Base-by-base conservation (phyloP, 2,113 vertebrate genomes). In the Elephas maximus region DNA sequence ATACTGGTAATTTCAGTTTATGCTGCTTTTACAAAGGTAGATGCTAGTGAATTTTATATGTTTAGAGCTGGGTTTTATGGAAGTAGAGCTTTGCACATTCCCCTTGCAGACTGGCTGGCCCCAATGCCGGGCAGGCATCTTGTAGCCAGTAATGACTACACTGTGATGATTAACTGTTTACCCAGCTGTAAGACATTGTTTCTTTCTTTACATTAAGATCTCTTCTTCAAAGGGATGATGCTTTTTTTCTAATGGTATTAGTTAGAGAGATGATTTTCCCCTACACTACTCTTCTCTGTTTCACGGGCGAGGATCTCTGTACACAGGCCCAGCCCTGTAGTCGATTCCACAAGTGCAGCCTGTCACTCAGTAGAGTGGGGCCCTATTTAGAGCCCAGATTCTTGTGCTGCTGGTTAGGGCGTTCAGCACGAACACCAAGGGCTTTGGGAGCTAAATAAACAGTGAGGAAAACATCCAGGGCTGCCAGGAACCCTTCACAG, bases 381-480 rank as follows among this genome's bases (percentile, higher is more conserved):
- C 15, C 53, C 53, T 57, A 14, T 57, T 57, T 57, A 57, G 53
- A 57, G 53, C 15, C 53, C 53, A 57, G 53, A 57, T 57, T 57
- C 53, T 98, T 98, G 97, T 98, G 98, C 98, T 98, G 98, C 98
- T 98, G 98, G 98, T 98, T 98, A 98, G 97, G 98, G 98, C 98
- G 97, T 96, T 99, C 98, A 97, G 94, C 98, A 98, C 98, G 98
- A 98, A 98, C 98, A 98, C 98, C 98, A 98, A 98, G 98, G 97
- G 97, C 98, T 98, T 98, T 98, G 93, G 97, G 98, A 99, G 98
- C 98, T 98, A 99, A 99, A 98, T 98, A 99, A 99, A 98, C 98
- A 98, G 98, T 96, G 98, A 98, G 98, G 95, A 98, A 98, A 98
- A 97, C 98, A 98, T 98, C 97, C 98, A 82, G 96, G 98, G 96